Evolutionary conservation across 2,797 vertebrate species (phyloP).

Genomic region (Notamacropus eugenii): DNA sequence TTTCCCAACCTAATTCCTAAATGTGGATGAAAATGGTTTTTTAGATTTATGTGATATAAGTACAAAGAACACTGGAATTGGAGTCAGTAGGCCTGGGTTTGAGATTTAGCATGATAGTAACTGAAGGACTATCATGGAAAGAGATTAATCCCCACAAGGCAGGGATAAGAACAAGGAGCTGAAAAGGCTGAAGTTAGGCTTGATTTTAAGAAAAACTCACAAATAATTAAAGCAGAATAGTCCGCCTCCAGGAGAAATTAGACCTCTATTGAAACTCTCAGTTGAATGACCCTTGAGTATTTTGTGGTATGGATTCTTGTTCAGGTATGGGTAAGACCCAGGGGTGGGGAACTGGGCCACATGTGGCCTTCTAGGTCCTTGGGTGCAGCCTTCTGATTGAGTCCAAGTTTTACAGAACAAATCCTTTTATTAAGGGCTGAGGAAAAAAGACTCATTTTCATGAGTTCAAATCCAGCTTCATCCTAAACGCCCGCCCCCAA

Average conservation of each 20-base stretch:
- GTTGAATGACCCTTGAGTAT: neutral
- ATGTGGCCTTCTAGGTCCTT: too few species aligned
- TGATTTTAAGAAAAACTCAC: neutral
- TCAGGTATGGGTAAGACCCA: neutral
- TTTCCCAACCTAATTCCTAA: neutral
- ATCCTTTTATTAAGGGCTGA: too few species aligned
- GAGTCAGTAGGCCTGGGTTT: neutral
- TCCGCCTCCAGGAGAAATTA: neutral
- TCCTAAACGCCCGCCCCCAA: too few species aligned
- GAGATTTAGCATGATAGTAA: neutral
- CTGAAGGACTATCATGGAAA: neutral
- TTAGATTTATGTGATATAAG: neutral
- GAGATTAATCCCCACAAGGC: neutral
- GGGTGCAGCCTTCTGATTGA: too few species aligned
- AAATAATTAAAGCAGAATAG: neutral
- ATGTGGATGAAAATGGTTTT: neutral
- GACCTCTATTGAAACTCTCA: neutral
- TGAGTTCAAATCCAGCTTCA: too few species aligned
- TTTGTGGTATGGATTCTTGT: neutral
- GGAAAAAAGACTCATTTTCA: too few species aligned
- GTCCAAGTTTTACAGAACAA: too few species aligned
- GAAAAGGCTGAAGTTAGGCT: neutral
- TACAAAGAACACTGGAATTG: neutral
- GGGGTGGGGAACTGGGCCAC: too few species aligned
- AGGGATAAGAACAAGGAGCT: neutral